Evolutionary conservation across 2,888 invertebrate genomes (phyloP), one percentile per base, ranked within the genome.

Genomic region (Neocrepidodera transversa): DNA sequence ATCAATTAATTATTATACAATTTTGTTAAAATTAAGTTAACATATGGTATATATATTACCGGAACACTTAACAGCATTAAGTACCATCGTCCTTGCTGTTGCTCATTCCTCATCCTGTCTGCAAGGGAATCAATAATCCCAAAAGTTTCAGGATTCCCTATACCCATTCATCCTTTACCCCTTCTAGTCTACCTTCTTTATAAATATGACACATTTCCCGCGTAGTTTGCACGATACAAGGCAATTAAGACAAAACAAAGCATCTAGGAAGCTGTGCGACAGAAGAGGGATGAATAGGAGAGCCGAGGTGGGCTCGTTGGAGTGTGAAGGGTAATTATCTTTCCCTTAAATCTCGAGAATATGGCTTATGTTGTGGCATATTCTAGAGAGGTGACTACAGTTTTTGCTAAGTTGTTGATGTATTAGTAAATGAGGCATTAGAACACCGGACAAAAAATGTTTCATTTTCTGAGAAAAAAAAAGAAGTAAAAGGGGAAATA

Each of bases 241-340:
- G 55, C 65, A 65, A 65, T 65, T 63, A 65, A 65, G 65, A 60
- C 30, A 57, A 60, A 56, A 62, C 65, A 65, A 65, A 65, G 63
- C 65, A 49, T 60, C 58, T 56, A 55, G 60, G 59, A 58, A 48
- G 56, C 58, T 45, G 60, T 58, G 53, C 60, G 62, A 63, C 62
- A 65, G 62, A 62, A 60, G 52, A 23, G 58, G 58, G 58, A 61
- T 58, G 58, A 61, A 58, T 53, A 51, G 18, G 58, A 45, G 54
- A 36, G 45, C 45, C 28, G 54, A 17, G 54, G 45, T 45, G 45
- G 36, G 54, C 13, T 45, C 36, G 23, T 11, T 54, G 14, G 45
- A 54, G 54, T 47, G 54, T 30, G 45, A 54, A 54, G 54, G 54
- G 47, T 54, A 45, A 54, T 54, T 54, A 54, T 47, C 54, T 45